phyloP scores from a whole-genome alignment of 2,113 vertebrate genomes.

The Syngnathus floridae region DNA sequence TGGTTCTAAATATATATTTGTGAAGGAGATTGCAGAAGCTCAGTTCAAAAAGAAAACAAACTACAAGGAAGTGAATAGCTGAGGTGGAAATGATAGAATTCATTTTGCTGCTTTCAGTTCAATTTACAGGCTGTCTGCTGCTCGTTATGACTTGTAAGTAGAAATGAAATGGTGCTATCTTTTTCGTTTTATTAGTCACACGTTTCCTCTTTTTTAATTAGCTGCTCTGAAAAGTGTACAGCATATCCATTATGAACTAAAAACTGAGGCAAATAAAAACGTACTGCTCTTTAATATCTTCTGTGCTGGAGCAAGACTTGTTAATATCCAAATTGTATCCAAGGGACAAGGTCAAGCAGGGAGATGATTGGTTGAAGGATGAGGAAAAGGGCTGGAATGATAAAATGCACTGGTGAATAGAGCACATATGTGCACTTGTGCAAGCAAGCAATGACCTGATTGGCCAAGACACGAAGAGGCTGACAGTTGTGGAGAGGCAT shows the following conservation, averaged over 20 bases:
- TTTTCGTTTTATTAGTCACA: constrained; percentile 2
- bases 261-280: not conserved
- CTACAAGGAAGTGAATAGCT: not conserved
- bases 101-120: not conserved
- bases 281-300: not conserved
- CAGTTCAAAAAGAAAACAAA: not conserved
- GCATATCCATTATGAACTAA: not conserved
- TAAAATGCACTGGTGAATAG: too few species aligned
- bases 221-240: not conserved
- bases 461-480: too few species aligned
- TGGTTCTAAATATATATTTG: not conserved
- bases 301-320: too few species aligned
- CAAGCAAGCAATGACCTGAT: too few species aligned
- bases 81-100: not conserved
- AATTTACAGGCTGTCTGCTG: not conserved
- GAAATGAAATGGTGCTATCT: not conserved
- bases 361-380: not conserved
- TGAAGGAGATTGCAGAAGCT: not conserved
- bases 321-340: not conserved
- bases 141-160: not conserved
- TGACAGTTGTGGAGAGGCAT: too few species aligned
- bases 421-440: too few species aligned
- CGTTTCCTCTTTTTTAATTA: not conserved
- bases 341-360: not conserved
- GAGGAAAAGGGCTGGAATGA: not conserved